phyloP scores from a whole-genome alignment of 2,888 invertebrate genomes.

The Pseudococcus jackbeardsleyi region DNA sequence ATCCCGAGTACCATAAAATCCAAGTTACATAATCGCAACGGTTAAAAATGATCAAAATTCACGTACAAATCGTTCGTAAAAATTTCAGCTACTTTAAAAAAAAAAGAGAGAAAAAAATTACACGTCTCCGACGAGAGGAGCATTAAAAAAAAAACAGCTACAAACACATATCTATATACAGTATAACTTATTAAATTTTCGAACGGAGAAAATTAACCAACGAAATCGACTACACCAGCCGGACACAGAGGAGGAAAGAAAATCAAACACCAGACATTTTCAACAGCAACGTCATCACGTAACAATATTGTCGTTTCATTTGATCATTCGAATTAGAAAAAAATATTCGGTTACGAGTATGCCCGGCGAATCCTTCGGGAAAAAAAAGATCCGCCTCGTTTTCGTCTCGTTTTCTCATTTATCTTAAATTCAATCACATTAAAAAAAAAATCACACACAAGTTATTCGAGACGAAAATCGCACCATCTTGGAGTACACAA shows the following conservation, averaged over 20 bases:
- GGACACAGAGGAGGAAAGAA: neutral
- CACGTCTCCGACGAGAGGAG: neutral
- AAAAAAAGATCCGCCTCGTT: neutral
- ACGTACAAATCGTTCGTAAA: neutral
- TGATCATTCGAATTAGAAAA: constrained; percentile 16
- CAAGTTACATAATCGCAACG: neutral
- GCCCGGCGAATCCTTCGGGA: neutral
- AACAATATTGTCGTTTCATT: constrained; percentile 40
- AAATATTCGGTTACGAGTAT: neutral
- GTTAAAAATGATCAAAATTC: neutral
- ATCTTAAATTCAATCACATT: constrained; percentile 33
- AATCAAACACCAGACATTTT: neutral
- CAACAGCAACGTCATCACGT: constrained; percentile 20
- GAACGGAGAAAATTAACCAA: neutral
- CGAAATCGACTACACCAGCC: neutral
- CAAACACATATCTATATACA: constrained; percentile 51
- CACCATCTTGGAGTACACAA: neutral
- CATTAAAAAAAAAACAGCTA: constrained; percentile 25
- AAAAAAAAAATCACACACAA: neutral
- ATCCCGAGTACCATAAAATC: neutral
- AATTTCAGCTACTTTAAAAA: neutral
- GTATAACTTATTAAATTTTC: neutral
- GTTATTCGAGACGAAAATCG: neutral
- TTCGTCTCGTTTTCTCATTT: neutral
- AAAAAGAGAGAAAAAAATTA: too few relatives aligned